Base-by-base conservation (phyloP, 2,113 vertebrate genomes). In the Antennarius striatus region DNA sequence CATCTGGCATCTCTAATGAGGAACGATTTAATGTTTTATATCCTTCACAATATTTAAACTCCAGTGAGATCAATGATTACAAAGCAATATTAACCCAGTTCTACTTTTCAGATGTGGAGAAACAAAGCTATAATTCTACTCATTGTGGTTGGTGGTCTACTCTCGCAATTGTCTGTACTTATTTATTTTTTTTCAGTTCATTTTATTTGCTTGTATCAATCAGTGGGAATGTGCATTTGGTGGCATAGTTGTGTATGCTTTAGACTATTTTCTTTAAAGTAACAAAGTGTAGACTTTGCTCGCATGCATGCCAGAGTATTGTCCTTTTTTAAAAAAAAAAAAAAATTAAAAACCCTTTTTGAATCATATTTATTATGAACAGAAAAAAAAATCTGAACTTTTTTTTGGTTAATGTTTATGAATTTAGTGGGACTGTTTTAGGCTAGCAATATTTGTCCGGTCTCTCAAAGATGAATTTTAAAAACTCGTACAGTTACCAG, bases 201-300 rank as follows among this genome's bases (percentile, higher is more conserved):
- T 86, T 92, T 94, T 50, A 56, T 88, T 93, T 95, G 96, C 95
- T 97, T 93, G 94, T 97, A 95, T 98, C 96, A 97, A 97, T 97
- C 96, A 96, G 94, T 95, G 96, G 95, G 95, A 94, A 93, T 93
- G 95, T 97, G 96, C 96, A 96, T 97, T 94, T 93, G 89, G 94
- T 96, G 94, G 75, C 93, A 82, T 96, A 95, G 94, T 87, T 91
- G 81, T 89, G 93, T 93, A 88, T 84, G 63, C 74, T 86, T 79
- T 88, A 87, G 84, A 73, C 16, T 5, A 32, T 80, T 85, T 78
- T 73, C 47, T 86, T 88, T 84, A 49, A 68, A 56, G 73, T 77
- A 57, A 81, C 78, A 75, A 64, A 82, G 71, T 79, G 77, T 88
- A 82, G 78, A 89, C 85, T 83, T 91, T 89, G 91, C 90, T 92